These are phyloP conservation scores for Mesorhabditis sp. DNA, from an alignment of 2,888 invertebrate species.

Conservation along the genomic window DNA sequence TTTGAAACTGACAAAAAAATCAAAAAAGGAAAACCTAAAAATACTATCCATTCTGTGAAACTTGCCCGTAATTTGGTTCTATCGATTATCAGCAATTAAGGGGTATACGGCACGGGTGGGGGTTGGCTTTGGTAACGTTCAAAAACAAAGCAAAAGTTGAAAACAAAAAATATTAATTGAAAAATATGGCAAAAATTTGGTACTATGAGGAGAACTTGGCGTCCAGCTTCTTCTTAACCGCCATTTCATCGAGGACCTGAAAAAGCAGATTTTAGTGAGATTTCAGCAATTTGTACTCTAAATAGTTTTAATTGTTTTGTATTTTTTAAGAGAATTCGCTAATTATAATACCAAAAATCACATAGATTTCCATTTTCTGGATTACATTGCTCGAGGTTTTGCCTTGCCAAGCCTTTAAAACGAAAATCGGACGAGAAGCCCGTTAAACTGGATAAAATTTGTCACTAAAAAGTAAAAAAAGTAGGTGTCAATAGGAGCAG, in stretches of 20 bases:
- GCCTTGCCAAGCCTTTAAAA: no score
- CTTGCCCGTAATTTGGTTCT: not conserved
- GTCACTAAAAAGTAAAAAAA: no score
- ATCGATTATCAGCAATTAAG: no score
- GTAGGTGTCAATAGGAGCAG: no score
- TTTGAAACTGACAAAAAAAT: not conserved
- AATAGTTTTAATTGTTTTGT: no score
- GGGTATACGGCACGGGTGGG: no score
- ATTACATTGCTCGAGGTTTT: no score
- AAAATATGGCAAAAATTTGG: constrained; percentile 8
- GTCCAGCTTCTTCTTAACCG: constrained; percentile 8
- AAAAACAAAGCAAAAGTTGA: not conserved
- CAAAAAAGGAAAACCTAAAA: not conserved
- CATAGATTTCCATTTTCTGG: no score
- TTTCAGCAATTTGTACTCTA: not conserved
- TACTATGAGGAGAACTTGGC: constrained; percentile 11
- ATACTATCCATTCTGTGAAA: not conserved
- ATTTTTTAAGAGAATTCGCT: no score
- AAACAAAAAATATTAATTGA: not conserved
- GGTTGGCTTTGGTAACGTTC: not conserved
- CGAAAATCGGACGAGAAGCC: no score
- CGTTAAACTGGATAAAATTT: no score
- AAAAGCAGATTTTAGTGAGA: not conserved
- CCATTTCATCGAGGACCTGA: constrained; percentile 16
- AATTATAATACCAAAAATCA: no score